Evolutionary conservation across 2,888 invertebrate genomes (phyloP), one percentile per base, ranked within the genome.

Genomic region (Mythimna pallens): DNA sequence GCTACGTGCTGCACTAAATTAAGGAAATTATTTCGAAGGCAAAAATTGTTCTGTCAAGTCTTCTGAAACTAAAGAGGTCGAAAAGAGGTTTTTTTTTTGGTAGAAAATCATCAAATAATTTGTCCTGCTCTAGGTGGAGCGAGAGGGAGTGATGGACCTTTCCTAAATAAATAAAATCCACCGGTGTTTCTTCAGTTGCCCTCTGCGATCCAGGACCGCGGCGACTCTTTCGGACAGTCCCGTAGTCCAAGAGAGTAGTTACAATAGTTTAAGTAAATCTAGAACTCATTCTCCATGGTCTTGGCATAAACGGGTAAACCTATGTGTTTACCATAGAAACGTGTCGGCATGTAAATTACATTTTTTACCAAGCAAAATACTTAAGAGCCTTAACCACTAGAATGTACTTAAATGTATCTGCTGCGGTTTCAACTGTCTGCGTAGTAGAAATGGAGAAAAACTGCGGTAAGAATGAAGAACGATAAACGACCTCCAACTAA

Each of bases 401-500:
- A 78, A 74, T 73, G 78, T 77, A 76, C 67, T 70, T 66, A 68
- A 52, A 73, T 78, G 73, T 76, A 78, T 78, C 66, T 47, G 50
- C 80, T 85, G 85, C 78, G 86, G 86, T 85, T 84, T 76, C 55
- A 63, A 74, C 68, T 80, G 67, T 70, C 72, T 78, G 66, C 64
- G 67, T 36, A 67, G 68, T 52, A 68, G 59, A 78, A 65, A 55
- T 61, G 66, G 17, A 73, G 83, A 82, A 84, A 84, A 85, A 82
- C 75, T 72, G 76, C 71, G 76, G 76, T 76, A 70, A 76, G 73
- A 76, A 82, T 75, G 73, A 78, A 77, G 73, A 65, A 80, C 76
- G 62, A 76, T 76, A 85, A 82, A 80, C 50, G 69, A 72, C 65
- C 76, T 58, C 77, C 65, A 30, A 80, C 79, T 76, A 61, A 66